Evolutionary conservation across 2,797 vertebrate species (phyloP).

Genomic region (Sandelia bainsii): DNA sequence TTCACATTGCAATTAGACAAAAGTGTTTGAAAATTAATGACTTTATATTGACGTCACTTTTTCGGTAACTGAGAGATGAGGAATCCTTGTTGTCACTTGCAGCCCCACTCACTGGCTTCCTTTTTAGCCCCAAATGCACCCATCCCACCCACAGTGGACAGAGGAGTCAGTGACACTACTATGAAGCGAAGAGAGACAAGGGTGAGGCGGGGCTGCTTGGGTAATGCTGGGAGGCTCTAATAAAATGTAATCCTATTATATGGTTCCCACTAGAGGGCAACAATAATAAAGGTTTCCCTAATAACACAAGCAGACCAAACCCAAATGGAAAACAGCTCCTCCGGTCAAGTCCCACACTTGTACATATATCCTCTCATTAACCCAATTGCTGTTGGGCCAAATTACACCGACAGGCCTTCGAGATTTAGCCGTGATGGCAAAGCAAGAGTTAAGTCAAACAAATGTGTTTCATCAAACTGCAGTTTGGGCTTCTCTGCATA

Average conservation of each 20-base stretch:
- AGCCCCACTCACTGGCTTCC: conserved; percentile 16
- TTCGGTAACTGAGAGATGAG: conserved; percentile 1
- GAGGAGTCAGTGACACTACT: conserved; percentile 71
- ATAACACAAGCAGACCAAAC: conserved; percentile 85
- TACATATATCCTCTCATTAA: conserved; percentile 86
- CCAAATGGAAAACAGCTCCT: conserved; percentile 86
- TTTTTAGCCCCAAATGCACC: conserved; percentile 49
- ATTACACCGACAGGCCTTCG: conserved; percentile 78
- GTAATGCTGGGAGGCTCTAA: conserved; percentile 86
- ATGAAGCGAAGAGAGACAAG: conserved; percentile 74
- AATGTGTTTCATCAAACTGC: conserved; percentile 88
- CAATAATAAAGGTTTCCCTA: conserved; percentile 90
- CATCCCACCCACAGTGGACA: conserved; percentile 71
- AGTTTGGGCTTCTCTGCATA: conserved; percentile 84
- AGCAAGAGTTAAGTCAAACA: conserved; percentile 87
- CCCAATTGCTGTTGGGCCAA: conserved; percentile 82
- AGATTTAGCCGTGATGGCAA: conserved; percentile 75
- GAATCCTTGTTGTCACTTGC: conserved; percentile 4
- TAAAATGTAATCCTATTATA: conserved; percentile 91
- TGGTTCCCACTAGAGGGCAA: conserved; percentile 87
- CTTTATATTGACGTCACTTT: background rate
- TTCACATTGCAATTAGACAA: background rate
- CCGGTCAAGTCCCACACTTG: conserved; percentile 84
- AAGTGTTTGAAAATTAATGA: conserved; percentile 12
- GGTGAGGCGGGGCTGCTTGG: conserved; percentile 70